phyloP scores from a whole-genome alignment of 2,113 vertebrate genomes.

The Notiomystis cincta region DNA sequence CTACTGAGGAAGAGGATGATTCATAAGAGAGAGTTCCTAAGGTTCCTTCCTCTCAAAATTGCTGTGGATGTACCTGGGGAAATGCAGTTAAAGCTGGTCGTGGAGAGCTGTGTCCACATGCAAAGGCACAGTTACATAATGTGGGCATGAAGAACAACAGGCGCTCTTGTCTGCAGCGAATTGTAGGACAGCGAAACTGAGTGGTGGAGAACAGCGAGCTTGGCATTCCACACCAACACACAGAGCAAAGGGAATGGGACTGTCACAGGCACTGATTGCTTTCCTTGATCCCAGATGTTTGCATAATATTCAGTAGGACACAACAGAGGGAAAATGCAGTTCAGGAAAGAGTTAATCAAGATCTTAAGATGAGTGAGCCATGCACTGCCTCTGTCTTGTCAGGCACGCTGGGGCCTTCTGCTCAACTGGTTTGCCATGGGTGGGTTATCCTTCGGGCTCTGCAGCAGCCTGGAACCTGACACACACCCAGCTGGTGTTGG shows the following conservation, averaged over 20 bases:
- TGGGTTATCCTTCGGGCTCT: rapidly evolving
- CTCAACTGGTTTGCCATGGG: rapidly evolving
- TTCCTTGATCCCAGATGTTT: background rate
- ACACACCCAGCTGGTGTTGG: background rate
- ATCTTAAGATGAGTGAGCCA: rapidly evolving
- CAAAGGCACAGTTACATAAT: background rate
- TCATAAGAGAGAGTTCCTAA: background rate
- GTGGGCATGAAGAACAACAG: background rate
- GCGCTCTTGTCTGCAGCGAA: background rate
- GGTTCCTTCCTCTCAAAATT: background rate
- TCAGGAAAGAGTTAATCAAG: background rate
- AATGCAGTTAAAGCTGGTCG: background rate
- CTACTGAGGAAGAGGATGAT: background rate
- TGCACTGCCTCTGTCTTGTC: background rate
- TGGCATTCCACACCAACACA: background rate
- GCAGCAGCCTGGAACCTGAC: background rate
- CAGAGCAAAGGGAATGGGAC: background rate
- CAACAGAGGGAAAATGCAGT: background rate
- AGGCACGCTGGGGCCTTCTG: background rate
- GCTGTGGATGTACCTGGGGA: background rate
- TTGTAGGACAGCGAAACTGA: background rate
- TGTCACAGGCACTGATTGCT: background rate
- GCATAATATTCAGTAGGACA: rapidly evolving
- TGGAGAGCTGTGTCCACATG: background rate
- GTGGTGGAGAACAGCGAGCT: background rate